Percentiles rank a stretch among this genome's conserved stretches.
Conservation (phyloP, 2,797 vertebrate species). For the Lithobates sylvaticus region DNA sequence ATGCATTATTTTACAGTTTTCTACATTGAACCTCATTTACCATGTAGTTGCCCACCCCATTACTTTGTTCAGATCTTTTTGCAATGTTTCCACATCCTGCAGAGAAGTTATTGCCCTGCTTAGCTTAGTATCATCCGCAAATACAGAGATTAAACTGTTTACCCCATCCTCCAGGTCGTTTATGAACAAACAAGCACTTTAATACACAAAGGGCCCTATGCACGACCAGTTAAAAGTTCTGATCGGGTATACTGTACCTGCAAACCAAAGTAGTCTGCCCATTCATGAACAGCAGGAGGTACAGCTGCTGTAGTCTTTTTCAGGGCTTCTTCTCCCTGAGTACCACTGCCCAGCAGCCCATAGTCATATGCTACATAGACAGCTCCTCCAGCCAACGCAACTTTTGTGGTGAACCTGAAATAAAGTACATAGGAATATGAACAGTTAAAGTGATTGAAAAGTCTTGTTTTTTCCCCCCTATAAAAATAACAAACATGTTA, state of each 20-base stretch:
- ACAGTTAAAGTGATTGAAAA: neutral
- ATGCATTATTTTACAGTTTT: too few relatives aligned
- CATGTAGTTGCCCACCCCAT: too few relatives aligned
- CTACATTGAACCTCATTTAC: too few relatives aligned
- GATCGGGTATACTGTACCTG: slow-evolving; percentile 74
- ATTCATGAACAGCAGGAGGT: slow-evolving; percentile 86
- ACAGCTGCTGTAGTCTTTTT: slow-evolving; percentile 80
- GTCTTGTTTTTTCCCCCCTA: too few relatives aligned
- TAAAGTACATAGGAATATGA: neutral
- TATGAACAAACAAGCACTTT: too few relatives aligned
- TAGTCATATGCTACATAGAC: slow-evolving; percentile 87
- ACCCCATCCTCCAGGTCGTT: too few relatives aligned
- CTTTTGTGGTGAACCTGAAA: slow-evolving; percentile 87
- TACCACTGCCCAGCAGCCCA: slow-evolving; percentile 84
- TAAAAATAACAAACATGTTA: too few relatives aligned
- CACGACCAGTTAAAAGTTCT: neutral
- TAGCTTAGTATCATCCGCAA: too few relatives aligned
- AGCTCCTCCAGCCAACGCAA: slow-evolving; percentile 88
- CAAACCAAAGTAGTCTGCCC: slow-evolving; percentile 87
- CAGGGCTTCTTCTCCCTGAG: slow-evolving; percentile 82
- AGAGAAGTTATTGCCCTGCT: too few relatives aligned
- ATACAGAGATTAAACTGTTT: too few relatives aligned
- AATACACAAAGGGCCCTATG: neutral
- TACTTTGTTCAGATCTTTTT: too few relatives aligned
- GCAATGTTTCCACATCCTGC: too few relatives aligned